phyloP scores from a whole-genome alignment of 2,888 invertebrate species.

The Xestia xanthographa region DNA sequence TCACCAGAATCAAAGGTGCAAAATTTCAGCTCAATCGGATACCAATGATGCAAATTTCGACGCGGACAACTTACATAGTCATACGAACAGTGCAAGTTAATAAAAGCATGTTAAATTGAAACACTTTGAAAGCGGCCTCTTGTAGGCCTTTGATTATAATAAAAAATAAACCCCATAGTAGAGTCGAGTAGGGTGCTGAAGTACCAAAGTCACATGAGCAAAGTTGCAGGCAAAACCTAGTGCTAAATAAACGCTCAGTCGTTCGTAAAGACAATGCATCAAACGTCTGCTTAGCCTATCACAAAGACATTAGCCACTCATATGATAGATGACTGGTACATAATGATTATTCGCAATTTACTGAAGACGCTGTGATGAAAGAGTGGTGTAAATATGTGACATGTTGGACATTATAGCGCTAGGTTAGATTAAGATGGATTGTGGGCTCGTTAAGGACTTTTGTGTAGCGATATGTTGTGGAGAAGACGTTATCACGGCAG shows the following conservation, averaged over 20 bases:
- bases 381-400: slow-evolving; percentile 15
- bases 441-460: slow-evolving; percentile 19
- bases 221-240: not conserved
- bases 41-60: too few relatives aligned
- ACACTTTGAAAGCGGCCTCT: too few relatives aligned
- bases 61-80: too few relatives aligned
- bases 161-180: not conserved
- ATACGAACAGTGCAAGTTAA: too few relatives aligned
- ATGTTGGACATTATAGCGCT: slow-evolving; percentile 2
- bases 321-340: slow-evolving; percentile 59
- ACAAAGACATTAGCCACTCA: slow-evolving; percentile 44
- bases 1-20: not conserved
- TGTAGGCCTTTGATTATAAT: too few relatives aligned
- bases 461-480: slow-evolving; percentile 5
- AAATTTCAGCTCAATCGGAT: not conserved
- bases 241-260: slow-evolving; percentile 26
- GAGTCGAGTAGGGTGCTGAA: not conserved
- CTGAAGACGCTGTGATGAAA: slow-evolving; percentile 40
- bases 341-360: slow-evolving; percentile 57
- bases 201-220: not conserved
- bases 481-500: not conserved
- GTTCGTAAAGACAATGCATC: slow-evolving; percentile 53
- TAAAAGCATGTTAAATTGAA: too few relatives aligned
- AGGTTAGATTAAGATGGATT: slow-evolving; percentile 42
- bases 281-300: slow-evolving; percentile 47